Percentiles rank a stretch among this genome's conserved stretches.
phyloP scores from a whole-genome alignment of 2,797 vertebrate genomes.

The Petrocephalus sullivani region DNA sequence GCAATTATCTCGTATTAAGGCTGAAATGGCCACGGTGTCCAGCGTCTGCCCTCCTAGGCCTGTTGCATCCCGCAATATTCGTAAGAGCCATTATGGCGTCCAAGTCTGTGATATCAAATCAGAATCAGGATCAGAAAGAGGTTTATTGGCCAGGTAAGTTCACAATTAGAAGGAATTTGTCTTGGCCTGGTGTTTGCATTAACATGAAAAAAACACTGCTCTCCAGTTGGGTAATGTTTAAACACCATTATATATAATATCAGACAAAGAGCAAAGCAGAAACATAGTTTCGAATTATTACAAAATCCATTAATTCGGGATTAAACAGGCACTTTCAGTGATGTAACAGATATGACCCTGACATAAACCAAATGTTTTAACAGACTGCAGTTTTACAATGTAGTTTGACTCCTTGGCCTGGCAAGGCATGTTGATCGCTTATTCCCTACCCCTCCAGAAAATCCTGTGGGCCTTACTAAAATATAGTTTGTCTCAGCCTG shows the following conservation, averaged over 20 bases:
- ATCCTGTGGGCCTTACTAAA: background rate
- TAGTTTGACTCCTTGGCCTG: background rate
- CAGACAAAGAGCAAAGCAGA: background rate
- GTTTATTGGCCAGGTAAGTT: background rate
- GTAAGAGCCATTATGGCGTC: background rate
- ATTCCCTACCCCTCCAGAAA: background rate
- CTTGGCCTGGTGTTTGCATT: background rate
- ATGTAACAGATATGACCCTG: background rate
- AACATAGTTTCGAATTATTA: background rate
- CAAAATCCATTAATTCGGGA: background rate
- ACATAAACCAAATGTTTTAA: background rate
- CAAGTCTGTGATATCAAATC: background rate
- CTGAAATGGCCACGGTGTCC: conserved; percentile 37
- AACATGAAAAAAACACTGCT: background rate
- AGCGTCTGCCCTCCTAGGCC: background rate
- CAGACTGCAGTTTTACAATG: background rate
- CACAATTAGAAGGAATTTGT: background rate
- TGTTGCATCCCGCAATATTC: background rate
- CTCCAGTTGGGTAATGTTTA: background rate
- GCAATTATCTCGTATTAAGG: conserved; percentile 63
- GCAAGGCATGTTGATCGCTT: background rate
- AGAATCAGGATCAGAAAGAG: background rate
- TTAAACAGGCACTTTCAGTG: background rate
- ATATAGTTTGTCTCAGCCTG: background rate
- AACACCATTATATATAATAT: background rate